Evolutionary conservation across 2,888 invertebrate genomes (phyloP).

Genomic region (Lasioglossum calceatum): DNA sequence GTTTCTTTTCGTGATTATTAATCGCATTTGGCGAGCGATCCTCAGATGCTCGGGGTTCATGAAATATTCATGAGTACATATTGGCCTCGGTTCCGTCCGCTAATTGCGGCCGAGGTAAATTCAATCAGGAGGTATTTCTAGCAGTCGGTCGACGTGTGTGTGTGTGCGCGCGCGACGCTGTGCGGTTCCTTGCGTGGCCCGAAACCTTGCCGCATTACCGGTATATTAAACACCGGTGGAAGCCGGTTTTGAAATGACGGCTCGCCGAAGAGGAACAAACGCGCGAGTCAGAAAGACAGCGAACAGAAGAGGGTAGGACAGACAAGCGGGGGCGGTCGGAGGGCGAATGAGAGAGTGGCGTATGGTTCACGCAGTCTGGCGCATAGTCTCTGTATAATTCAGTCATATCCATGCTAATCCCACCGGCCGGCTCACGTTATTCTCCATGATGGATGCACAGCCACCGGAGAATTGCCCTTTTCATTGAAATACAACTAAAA

Average conservation of each 20-base stretch:
- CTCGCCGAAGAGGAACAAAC: constrained; percentile 76
- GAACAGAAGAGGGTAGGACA: constrained; percentile 34
- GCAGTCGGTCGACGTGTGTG: background rate
- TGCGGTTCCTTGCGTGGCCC: constrained; percentile 32
- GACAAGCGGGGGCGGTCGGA: constrained; percentile 19
- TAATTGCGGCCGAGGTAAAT: constrained; percentile 47
- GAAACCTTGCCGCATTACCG: constrained; percentile 69
- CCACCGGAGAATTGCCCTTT: constrained; percentile 81
- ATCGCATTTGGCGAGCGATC: constrained; percentile 1
- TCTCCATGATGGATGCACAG: constrained; percentile 81
- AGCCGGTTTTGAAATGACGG: constrained; percentile 76
- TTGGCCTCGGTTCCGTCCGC: constrained; percentile 11
- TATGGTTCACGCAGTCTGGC: constrained; percentile 81
- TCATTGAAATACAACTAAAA: constrained; percentile 83
- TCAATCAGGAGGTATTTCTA: constrained; percentile 55
- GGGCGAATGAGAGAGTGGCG: constrained; percentile 68
- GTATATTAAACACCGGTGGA: constrained; percentile 68
- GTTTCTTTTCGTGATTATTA: constrained; percentile 7
- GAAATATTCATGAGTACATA: constrained; percentile 18
- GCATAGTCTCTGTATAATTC: constrained; percentile 82
- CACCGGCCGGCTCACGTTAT: constrained; percentile 78
- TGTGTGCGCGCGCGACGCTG: no score
- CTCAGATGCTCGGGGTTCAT: background rate
- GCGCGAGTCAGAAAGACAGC: constrained; percentile 60
- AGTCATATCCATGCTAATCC: constrained; percentile 83